Conservation (phyloP, 2,888 invertebrate species). For the Catocala fraxini region DNA sequence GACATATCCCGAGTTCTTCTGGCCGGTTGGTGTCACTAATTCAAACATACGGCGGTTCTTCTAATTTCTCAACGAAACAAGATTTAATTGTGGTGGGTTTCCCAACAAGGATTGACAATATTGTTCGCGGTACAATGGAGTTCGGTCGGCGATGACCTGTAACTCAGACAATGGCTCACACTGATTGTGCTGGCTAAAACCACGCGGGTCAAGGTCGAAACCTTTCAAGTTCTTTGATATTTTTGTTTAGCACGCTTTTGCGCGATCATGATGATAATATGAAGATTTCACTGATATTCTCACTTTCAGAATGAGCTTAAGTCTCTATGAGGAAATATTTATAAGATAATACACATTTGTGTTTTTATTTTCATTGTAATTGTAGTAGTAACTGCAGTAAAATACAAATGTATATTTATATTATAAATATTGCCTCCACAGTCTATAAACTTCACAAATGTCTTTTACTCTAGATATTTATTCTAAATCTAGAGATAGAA, state of each 20-base stretch:
- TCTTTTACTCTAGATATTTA: no score
- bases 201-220: conserved; percentile 51
- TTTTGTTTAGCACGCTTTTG: conserved; percentile 37
- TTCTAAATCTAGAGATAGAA: no score
- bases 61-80: neutral
- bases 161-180: conserved; percentile 47
- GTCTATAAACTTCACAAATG: no score
- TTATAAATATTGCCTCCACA: no score
- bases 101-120: conserved; percentile 56
- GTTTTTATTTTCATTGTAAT: no score
- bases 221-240: conserved; percentile 41
- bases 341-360: no score
- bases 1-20: no score
- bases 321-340: no score
- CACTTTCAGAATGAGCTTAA: conserved; percentile 3
- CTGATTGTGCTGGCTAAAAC: conserved; percentile 48
- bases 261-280: conserved; percentile 29
- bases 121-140: conserved; percentile 53
- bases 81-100: conserved; percentile 29
- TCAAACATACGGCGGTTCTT: neutral
- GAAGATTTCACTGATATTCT: conserved; percentile 27
- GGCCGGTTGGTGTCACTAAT: no score
- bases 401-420: no score
- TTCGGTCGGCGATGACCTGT: conserved; percentile 40
- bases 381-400: no score